Evolutionary conservation across 2,888 invertebrate genomes (phyloP).

Genomic region (Oxyteleia sp.): DNA sequence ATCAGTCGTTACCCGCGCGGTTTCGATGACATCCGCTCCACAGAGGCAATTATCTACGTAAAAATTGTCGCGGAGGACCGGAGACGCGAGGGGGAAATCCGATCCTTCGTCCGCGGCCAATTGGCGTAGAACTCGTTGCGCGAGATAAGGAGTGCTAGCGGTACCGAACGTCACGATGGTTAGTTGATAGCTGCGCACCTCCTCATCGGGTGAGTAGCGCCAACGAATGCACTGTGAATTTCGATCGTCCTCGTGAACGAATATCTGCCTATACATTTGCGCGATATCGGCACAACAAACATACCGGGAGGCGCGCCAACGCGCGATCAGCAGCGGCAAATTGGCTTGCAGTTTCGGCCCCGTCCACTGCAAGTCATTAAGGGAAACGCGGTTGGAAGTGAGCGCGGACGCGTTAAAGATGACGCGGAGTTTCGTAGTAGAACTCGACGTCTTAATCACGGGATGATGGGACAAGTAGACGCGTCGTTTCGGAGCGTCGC

Average conservation of each 20-base stretch:
- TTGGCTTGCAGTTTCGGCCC: constrained; percentile 33
- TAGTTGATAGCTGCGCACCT: background rate
- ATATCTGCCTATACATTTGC: constrained; percentile 36
- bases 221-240: constrained; percentile 17
- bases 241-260: background rate
- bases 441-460: no score
- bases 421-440: constrained; percentile 32
- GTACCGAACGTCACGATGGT: constrained; percentile 25
- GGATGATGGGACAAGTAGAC: no score
- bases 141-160: background rate
- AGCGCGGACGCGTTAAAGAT: background rate
- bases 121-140: background rate
- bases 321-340: background rate
- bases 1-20: no score
- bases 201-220: background rate
- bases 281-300: constrained; percentile 17
- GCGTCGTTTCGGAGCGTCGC: no score
- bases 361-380: background rate
- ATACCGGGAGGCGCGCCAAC: background rate
- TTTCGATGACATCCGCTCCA: no score
- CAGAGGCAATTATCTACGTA: no score
- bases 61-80: no score
- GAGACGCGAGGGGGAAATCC: background rate
- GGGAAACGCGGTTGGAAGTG: background rate
- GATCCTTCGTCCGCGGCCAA: background rate